Percentiles rank a stretch among this genome's conserved stretches.
Evolutionary conservation across 2,797 vertebrate species (phyloP).

Genomic region (Paramormyrops hopkinsi): DNA sequence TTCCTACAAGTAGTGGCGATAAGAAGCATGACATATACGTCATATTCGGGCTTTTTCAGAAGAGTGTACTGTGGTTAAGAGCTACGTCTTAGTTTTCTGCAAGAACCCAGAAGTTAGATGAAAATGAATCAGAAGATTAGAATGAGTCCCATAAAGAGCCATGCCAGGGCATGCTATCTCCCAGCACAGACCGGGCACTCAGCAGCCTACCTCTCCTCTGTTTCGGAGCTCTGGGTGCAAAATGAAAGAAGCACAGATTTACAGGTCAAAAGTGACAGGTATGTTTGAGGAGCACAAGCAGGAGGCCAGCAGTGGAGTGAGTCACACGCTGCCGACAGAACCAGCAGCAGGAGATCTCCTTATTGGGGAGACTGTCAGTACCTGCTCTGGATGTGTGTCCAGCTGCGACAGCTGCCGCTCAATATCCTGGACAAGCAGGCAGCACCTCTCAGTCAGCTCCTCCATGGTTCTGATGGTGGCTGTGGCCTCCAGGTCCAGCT

Average conservation of each 20-base stretch:
- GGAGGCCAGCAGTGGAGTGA: neutral
- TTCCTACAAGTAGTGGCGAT: neutral
- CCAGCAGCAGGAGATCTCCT: too few species aligned
- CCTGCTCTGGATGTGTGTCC: constrained; percentile 28
- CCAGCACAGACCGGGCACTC: neutral
- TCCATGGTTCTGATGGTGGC: constrained; percentile 55
- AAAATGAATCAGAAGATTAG: neutral
- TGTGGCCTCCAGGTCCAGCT: constrained; percentile 63
- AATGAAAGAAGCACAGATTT: constrained; percentile 20
- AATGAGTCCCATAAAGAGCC: neutral
- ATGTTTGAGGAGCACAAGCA: neutral
- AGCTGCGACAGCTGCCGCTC: constrained; percentile 59
- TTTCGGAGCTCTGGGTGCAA: constrained; percentile 41
- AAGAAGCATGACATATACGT: neutral
- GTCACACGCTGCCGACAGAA: neutral
- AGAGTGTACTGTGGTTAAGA: neutral
- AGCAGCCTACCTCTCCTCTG: constrained; percentile 48
- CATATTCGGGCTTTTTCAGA: neutral
- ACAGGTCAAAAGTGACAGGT: neutral
- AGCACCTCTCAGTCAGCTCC: constrained; percentile 59
- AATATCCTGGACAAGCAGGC: constrained; percentile 58
- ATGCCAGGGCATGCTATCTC: neutral
- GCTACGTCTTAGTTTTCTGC: neutral
- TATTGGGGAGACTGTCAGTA: neutral
- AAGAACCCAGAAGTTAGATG: neutral